Evolutionary conservation across 1,140 invertebrate genomes (phyloP).

Genomic region (Plodia interpunctella): DNA sequence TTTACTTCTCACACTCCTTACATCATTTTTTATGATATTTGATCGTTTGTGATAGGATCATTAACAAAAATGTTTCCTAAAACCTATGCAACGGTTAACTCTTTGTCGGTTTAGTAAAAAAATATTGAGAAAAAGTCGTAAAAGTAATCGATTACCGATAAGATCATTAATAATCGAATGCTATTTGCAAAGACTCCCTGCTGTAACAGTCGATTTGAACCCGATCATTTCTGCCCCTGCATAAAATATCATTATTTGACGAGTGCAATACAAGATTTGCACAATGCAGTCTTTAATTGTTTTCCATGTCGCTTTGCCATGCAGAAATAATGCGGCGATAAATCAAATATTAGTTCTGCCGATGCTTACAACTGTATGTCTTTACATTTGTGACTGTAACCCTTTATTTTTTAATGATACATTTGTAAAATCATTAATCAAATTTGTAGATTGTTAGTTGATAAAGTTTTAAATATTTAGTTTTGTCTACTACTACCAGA

Average conservation of each 20-base stretch:
- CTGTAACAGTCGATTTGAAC: constrained; percentile 28
- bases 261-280: constrained; percentile 42
- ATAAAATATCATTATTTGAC: constrained; percentile 14
- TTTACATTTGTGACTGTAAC: constrained; percentile 24
- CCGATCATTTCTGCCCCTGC: constrained; percentile 33
- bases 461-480: constrained; percentile 15
- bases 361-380: constrained; percentile 13
- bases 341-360: constrained; percentile 63
- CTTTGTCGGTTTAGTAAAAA: constrained; percentile 41
- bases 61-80: constrained; percentile 27
- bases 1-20: constrained; percentile 22
- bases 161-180: constrained; percentile 61
- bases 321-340: constrained; percentile 49
- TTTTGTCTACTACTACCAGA: no score
- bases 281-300: constrained; percentile 57
- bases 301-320: constrained; percentile 40
- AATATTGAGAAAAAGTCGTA: constrained; percentile 32
- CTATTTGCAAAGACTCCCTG: constrained; percentile 44
- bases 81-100: constrained; percentile 43
- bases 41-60: constrained; percentile 18
- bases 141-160: constrained; percentile 54
- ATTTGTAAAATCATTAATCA: constrained; percentile 4
- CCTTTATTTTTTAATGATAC: constrained; percentile 26
- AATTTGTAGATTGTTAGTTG: background rate
- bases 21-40: constrained; percentile 16